A percentile compares a stretch with the other conserved stretches of the same genome.
Conservation (phyloP, 1,140 invertebrate genomes). For the Brachionus koreanus region DNA sequence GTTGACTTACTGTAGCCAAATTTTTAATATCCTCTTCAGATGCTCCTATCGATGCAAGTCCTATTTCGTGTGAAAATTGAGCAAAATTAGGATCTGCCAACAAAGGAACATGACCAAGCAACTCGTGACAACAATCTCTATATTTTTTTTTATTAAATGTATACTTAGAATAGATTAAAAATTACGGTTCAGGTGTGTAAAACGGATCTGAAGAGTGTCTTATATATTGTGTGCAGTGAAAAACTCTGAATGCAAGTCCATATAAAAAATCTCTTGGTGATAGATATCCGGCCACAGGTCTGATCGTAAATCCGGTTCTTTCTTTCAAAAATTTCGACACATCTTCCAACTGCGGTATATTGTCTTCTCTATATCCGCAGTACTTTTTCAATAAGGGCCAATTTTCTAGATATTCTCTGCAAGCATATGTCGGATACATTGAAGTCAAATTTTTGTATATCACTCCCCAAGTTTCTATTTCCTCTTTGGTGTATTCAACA, state of each 20-base stretch:
- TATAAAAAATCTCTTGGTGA: conserved; percentile 62
- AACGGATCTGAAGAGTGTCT: conserved; percentile 88
- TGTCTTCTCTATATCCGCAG: conserved; percentile 70
- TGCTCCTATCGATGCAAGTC: conserved; percentile 83
- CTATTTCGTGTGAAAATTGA: conserved; percentile 93
- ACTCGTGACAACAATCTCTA: conserved; percentile 90
- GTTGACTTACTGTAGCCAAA: conserved; percentile 74
- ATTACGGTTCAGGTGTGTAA: conserved; percentile 97
- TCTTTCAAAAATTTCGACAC: conserved; percentile 84
- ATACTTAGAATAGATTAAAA: conserved; percentile 49
- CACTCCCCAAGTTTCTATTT: conserved; percentile 61
- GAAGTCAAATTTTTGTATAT: conserved; percentile 83
- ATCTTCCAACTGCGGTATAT: conserved; percentile 89
- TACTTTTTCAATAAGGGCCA: conserved; percentile 81
- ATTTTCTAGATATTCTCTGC: conserved; percentile 77
- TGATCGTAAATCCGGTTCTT: conserved; percentile 82
- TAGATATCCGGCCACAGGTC: conserved; percentile 85
- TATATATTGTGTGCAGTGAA: conserved; percentile 97
- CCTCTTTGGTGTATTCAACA: conserved; percentile 33
- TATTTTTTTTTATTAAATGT: conserved; percentile 40
- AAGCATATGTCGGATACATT: conserved; percentile 86
- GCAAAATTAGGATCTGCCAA: conserved; percentile 91
- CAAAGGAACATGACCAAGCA: conserved; percentile 89
- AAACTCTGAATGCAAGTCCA: conserved; percentile 59
- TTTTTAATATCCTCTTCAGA: conserved; percentile 85